phyloP scores from a whole-genome alignment of 2,113 vertebrate species.

The Chionis minor region DNA sequence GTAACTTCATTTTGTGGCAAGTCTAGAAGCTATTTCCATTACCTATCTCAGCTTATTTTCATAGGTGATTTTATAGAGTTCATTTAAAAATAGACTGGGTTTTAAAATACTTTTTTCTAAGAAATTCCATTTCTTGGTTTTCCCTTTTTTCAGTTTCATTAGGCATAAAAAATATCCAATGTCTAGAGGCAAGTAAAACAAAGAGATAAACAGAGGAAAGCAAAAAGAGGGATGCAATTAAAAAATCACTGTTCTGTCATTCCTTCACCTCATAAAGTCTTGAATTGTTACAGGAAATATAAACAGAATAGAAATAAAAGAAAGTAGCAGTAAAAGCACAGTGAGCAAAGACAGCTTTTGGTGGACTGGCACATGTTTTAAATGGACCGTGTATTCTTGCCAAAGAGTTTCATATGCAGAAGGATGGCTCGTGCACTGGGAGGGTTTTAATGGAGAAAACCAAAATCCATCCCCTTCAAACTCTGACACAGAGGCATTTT shows the following conservation, averaged over 20 bases:
- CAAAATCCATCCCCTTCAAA: neutral
- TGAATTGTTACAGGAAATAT: neutral
- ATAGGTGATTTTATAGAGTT: neutral
- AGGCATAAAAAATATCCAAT: neutral
- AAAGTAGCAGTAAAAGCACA: neutral
- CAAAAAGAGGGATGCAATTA: neutral
- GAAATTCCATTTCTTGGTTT: neutral
- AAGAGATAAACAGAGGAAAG: neutral
- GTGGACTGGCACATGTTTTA: neutral
- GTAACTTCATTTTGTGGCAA: neutral
- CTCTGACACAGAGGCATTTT: neutral
- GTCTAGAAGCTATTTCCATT: neutral
- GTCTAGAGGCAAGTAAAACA: neutral
- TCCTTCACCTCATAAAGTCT: neutral
- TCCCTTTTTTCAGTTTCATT: neutral
- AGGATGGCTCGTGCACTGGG: neutral
- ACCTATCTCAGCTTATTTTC: neutral
- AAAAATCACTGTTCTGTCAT: neutral
- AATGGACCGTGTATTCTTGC: neutral
- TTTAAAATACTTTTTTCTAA: neutral
- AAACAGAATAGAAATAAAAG: neutral
- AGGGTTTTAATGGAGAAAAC: neutral
- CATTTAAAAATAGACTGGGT: neutral
- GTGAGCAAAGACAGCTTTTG: neutral
- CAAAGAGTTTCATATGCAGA: neutral